A percentile compares a stretch with the other conserved stretches of the same genome.
These are phyloP conservation scores for Ochropacha duplaris DNA, from an alignment of 2,888 invertebrate species.

Conservation along the genomic window DNA sequence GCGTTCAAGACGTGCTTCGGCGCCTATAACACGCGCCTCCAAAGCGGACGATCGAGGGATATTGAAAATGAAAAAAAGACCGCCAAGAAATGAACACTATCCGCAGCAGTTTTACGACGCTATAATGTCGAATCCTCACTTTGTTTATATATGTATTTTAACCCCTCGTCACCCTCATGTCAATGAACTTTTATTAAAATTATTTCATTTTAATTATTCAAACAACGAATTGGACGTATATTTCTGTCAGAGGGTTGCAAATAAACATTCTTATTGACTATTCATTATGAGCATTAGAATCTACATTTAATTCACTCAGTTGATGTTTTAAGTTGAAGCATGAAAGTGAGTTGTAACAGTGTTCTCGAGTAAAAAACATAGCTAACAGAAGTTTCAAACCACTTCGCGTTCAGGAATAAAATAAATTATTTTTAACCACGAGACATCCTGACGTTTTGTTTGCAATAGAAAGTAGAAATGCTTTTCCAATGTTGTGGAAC, in stretches of 20 bases:
- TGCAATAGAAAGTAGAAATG: conserved; percentile 1
- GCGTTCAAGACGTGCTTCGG: conserved; percentile 45
- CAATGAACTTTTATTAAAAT: not conserved
- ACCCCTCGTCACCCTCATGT: not conserved
- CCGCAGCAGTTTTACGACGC: not conserved
- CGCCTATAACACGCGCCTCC: conserved; percentile 47
- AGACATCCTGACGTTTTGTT: not conserved
- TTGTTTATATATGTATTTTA: not conserved
- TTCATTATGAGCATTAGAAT: not conserved
- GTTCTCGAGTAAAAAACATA: not conserved
- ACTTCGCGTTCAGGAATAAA: conserved; percentile 1
- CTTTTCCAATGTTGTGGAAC: conserved; percentile 1
- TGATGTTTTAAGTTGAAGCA: not conserved
- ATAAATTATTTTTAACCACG: conserved; percentile 3
- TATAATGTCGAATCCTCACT: not conserved
- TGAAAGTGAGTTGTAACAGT: conserved; percentile 1
- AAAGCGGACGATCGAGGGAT: conserved; percentile 16
- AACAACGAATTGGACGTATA: not conserved
- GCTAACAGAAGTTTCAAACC: not conserved
- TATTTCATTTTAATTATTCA: not conserved
- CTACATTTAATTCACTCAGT: not conserved
- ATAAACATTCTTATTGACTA: not conserved
- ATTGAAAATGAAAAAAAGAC: not conserved
- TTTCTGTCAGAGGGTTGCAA: not conserved
- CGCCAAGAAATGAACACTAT: not conserved